phyloP scores from a whole-genome alignment of 2,797 vertebrate genomes.

The Tamandua tetradactyla region DNA sequence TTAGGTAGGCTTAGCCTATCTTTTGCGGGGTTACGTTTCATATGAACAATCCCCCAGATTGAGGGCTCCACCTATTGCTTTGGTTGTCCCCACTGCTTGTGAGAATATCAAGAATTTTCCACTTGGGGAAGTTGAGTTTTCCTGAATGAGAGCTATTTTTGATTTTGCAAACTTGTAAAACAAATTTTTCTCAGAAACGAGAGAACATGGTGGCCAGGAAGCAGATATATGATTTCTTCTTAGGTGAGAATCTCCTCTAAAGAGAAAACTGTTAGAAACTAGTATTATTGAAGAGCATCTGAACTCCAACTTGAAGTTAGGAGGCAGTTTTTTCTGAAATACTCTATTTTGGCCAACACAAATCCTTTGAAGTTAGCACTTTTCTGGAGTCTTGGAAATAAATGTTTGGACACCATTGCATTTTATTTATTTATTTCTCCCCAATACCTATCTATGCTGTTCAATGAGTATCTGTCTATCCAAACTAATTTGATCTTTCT shows the following conservation, averaged over 20 bases:
- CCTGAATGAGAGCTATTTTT: background rate
- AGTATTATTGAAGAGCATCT: background rate
- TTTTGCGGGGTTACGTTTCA: too few relatives aligned
- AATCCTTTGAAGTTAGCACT: background rate
- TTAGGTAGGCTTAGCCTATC: too few relatives aligned
- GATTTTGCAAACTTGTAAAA: background rate
- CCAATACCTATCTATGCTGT: background rate
- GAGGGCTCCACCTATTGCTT: too few relatives aligned
- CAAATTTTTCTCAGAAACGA: background rate
- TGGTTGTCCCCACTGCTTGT: too few relatives aligned
- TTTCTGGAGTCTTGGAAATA: conserved; percentile 34
- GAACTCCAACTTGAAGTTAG: conserved; percentile 57
- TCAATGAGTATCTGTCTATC: background rate
- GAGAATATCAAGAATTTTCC: too few relatives aligned
- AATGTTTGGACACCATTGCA: background rate
- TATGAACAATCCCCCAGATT: too few relatives aligned
- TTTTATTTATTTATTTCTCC: conserved; percentile 21
- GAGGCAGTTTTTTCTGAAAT: conserved; percentile 59
- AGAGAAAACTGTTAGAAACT: conserved; percentile 30
- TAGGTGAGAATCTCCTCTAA: conserved; percentile 36
- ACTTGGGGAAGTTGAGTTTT: too few relatives aligned
- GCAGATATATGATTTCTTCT: background rate
- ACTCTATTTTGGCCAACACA: conserved; percentile 4
- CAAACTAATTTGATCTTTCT: conserved; percentile 29
- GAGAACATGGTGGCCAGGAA: background rate